Evolutionary conservation across 2,888 invertebrate genomes (phyloP), one percentile per base, ranked within the genome.

Genomic region (Ophioninae sp.): DNA sequence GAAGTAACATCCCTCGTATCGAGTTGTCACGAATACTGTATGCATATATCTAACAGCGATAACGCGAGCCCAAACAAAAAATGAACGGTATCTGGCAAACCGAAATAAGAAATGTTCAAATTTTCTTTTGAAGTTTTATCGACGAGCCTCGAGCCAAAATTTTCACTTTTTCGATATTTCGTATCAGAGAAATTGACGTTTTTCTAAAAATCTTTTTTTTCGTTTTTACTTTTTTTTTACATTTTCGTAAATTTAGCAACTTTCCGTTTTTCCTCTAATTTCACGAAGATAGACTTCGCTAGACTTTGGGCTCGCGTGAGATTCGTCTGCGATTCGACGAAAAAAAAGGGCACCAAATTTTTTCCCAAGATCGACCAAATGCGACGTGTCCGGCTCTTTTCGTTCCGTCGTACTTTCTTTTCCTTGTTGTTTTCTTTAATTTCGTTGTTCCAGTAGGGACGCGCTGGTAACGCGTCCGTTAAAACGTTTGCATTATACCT

Each of bases 401-500:
- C 37, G 2, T 57, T 5, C n/a, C 62, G 17, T 23, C 30, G 30
- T 30, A 2, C 30, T 30, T 30, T 30, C n/a, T n/a, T 30, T 30
- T 30, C 3, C n/a, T 61, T 64, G 10, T 70, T 23, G 30, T 10
- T 67, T 41, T 67, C 21, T 67, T 8, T 20, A 41, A 30, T 70
- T 70, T 8, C 37, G n/a, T 70, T 20, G 7, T n/a, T n/a, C 30
- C 21, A 21, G 37, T 56, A 44, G 13, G 13, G 50, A 13, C 2
- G 17, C 17, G 50, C 50, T 50, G 50, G 30, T 30, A 17, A 41
- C 20, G 39, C 74, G 21, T 59, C 59, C 44, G 8, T 62, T 76
- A 83, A 72, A 92, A 91, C 64, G 91, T 90, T 82, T 92, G 92
- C 82, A 94, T 91, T 87, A 94, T 94, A 81, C 95, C 96, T 93